phyloP scores from a whole-genome alignment of 1,140 invertebrate species.

The Tachypleus tridentatus region DNA sequence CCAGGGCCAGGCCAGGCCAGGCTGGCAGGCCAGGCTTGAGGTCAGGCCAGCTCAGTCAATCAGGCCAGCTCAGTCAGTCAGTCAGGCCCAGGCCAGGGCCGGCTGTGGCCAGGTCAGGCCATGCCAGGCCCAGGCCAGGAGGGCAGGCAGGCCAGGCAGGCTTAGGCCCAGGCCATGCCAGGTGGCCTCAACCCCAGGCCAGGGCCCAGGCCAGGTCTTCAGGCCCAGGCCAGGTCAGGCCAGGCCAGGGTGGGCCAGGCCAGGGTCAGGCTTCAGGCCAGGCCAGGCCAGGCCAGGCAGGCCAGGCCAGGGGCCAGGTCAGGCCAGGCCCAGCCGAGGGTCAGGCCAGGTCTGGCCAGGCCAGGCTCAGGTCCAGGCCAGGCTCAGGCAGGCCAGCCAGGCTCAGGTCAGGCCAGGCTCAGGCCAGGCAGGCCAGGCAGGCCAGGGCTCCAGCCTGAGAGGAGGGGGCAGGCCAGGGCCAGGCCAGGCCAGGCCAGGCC shows the following conservation, averaged over 20 bases:
- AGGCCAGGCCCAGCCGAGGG: slow-evolving; percentile 24
- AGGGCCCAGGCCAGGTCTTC: slow-evolving; percentile 23
- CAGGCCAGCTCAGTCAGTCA: slow-evolving; percentile 26
- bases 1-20: no score
- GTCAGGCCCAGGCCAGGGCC: slow-evolving; percentile 24
- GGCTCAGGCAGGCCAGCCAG: no score
- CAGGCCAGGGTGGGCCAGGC: slow-evolving; percentile 20
- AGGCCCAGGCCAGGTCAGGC: slow-evolving; percentile 24
- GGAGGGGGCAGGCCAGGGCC: no score
- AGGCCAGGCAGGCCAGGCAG: slow-evolving; percentile 25
- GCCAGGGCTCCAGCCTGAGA: slow-evolving; percentile 25
- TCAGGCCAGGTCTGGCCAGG: slow-evolving; percentile 26
- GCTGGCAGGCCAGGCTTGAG: no score
- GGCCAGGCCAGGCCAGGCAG: no score
- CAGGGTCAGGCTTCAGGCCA: slow-evolving; percentile 24
- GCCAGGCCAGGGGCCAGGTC: no score
- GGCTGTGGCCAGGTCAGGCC: no score
- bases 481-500: slow-evolving; percentile 23
- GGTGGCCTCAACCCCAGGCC: slow-evolving; percentile 22
- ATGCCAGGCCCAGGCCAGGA: slow-evolving; percentile 18
- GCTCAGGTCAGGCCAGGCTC: no score
- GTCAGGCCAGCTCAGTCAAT: slow-evolving; percentile 22
- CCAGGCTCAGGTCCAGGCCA: slow-evolving; percentile 22
- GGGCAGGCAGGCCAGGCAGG: slow-evolving; percentile 17
- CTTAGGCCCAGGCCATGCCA: slow-evolving; percentile 23